phyloP scores from a whole-genome alignment of 2,113 vertebrate genomes.

The Phyllopteryx taeniolatus region DNA sequence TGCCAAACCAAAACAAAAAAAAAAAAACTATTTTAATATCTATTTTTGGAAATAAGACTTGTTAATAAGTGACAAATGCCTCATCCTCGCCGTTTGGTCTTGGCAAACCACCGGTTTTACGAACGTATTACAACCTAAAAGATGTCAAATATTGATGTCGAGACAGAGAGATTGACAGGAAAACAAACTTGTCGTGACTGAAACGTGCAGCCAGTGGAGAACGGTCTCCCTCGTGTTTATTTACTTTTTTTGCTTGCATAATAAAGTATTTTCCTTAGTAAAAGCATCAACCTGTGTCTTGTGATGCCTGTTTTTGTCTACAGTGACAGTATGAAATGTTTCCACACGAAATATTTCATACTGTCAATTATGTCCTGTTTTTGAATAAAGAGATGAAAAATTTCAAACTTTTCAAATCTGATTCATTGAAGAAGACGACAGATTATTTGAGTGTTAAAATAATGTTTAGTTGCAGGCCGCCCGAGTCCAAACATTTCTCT shows the following conservation, averaged over 20 bases:
- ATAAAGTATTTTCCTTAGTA: constrained; percentile 70
- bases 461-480: too few species aligned
- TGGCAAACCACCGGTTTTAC: neutral
- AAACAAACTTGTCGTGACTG: neutral
- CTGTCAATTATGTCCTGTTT: too few species aligned
- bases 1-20: constrained; percentile 35
- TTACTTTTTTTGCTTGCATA: constrained; percentile 37
- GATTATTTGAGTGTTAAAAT: too few species aligned
- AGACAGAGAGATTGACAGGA: neutral
- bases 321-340: too few species aligned
- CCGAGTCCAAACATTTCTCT: too few species aligned
- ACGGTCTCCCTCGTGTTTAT: neutral
- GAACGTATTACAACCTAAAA: neutral
- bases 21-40: constrained; percentile 11
- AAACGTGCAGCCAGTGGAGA: constrained; percentile 8
- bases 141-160: neutral
- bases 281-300: constrained; percentile 37
- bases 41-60: constrained; percentile 66
- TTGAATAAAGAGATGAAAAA: too few species aligned
- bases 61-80: constrained; percentile 37
- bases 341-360: too few species aligned
- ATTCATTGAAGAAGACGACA: too few species aligned
- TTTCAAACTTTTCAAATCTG: too few species aligned
- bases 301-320: constrained; percentile 5
- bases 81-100: neutral